phyloP scores from a whole-genome alignment of 2,888 invertebrate species.

The Heliconius sara region DNA sequence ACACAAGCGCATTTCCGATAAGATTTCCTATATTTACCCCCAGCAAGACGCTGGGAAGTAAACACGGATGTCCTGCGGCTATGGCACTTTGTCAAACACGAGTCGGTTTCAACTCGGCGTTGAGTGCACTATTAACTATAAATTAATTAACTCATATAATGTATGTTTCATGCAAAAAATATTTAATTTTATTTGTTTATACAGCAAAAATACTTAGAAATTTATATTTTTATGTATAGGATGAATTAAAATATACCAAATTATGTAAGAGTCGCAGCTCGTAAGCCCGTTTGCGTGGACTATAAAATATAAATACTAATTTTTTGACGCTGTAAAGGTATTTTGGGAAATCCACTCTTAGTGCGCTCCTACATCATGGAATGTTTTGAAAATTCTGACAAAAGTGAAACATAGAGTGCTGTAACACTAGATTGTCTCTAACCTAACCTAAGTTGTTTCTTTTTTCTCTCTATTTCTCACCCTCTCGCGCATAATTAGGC shows the following conservation, averaged over 20 bases:
- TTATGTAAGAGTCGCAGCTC: not conserved
- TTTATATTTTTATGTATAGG: not conserved
- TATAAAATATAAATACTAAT: not conserved
- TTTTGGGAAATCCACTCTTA: not conserved
- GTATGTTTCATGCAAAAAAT: not conserved
- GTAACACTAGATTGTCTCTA: not conserved
- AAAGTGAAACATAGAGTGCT: not conserved
- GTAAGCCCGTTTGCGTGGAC: not conserved
- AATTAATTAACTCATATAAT: not conserved
- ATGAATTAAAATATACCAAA: not conserved
- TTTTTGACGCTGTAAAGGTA: not conserved
- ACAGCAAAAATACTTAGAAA: too few species aligned
- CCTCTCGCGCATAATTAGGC: not conserved
- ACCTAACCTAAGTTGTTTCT: not conserved
- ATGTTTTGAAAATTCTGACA: not conserved
- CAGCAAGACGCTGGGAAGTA: slow-evolving; percentile 30
- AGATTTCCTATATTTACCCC: slow-evolving; percentile 35
- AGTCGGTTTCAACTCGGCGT: slow-evolving; percentile 7
- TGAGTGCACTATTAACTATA: not conserved
- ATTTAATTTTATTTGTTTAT: too few species aligned
- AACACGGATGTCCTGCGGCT: slow-evolving; percentile 38
- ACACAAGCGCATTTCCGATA: slow-evolving; percentile 19
- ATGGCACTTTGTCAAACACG: slow-evolving; percentile 36
- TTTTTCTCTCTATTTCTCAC: not conserved
- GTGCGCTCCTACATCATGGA: too few species aligned